phyloP scores from a whole-genome alignment of 2,797 vertebrate species.

The Anguilla marmorata region DNA sequence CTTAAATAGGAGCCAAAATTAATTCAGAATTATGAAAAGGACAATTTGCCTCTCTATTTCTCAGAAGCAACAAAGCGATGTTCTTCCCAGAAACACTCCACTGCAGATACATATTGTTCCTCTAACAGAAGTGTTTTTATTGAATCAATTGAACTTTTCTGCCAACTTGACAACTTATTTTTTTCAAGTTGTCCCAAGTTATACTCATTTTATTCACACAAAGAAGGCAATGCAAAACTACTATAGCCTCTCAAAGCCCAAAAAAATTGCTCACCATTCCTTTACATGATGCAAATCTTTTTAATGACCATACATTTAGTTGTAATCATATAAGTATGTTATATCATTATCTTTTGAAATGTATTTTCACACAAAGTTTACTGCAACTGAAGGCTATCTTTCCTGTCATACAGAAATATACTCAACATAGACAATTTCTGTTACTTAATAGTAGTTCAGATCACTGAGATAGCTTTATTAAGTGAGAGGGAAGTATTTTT shows the following conservation, averaged over 20 bases:
- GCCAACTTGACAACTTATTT: background rate
- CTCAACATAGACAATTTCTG: background rate
- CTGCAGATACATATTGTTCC: slow-evolving; percentile 1
- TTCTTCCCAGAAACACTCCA: slow-evolving; percentile 15
- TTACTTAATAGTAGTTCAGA: too few species aligned
- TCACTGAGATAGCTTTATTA: too few species aligned
- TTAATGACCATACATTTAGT: background rate
- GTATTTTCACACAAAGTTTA: background rate
- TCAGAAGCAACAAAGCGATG: background rate
- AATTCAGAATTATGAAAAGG: slow-evolving; percentile 19
- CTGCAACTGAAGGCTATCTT: background rate
- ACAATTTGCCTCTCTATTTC: slow-evolving; percentile 14
- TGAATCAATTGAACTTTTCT: background rate
- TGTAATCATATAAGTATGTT: background rate
- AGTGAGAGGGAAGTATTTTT: too few species aligned
- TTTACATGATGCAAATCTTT: background rate
- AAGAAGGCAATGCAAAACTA: background rate
- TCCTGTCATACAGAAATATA: background rate
- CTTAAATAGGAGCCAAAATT: slow-evolving; percentile 18
- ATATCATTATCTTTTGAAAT: background rate
- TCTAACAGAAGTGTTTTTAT: background rate
- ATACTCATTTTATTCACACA: background rate
- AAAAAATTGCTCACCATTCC: background rate
- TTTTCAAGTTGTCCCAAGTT: slow-evolving; percentile 7
- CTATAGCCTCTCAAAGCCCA: background rate